Percentiles rank a stretch among this genome's conserved stretches.
Evolutionary conservation across 2,888 invertebrate genomes (phyloP).

Genomic region (Noctua janthina): DNA sequence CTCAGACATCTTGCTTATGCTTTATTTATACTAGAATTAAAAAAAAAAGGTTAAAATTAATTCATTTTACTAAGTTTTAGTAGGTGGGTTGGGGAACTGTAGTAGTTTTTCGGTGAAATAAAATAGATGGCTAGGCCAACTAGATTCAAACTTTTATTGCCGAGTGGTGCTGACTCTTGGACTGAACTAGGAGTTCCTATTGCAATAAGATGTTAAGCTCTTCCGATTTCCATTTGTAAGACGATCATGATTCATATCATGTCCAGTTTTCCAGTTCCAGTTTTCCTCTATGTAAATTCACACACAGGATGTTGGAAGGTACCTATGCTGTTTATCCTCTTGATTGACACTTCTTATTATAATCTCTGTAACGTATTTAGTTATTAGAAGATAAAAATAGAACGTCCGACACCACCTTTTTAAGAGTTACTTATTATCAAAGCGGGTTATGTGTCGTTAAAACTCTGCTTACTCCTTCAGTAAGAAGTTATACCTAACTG

Average conservation of each 20-base stretch:
- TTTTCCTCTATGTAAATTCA: background rate
- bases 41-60: background rate
- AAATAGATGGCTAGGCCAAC: background rate
- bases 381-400: background rate
- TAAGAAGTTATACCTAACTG: background rate
- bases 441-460: background rate
- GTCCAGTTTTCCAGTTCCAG: background rate
- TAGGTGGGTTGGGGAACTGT: background rate
- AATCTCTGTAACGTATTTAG: background rate
- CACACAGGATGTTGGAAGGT: background rate
- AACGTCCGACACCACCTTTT: too few relatives aligned
- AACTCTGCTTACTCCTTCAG: background rate
- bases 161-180: background rate
- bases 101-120: background rate
- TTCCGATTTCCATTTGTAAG: background rate
- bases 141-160: background rate
- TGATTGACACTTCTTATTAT: background rate
- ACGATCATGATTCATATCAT: background rate
- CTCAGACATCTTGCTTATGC: constrained; percentile 77
- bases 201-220: background rate
- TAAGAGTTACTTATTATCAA: background rate
- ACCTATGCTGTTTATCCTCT: background rate
- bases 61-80: background rate
- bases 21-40: constrained; percentile 66
- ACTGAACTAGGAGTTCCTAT: background rate